Percentiles rank a stretch among this genome's conserved stretches.
Conservation (phyloP, 1,140 invertebrate genomes). For the Saccostrea cuccullata region DNA sequence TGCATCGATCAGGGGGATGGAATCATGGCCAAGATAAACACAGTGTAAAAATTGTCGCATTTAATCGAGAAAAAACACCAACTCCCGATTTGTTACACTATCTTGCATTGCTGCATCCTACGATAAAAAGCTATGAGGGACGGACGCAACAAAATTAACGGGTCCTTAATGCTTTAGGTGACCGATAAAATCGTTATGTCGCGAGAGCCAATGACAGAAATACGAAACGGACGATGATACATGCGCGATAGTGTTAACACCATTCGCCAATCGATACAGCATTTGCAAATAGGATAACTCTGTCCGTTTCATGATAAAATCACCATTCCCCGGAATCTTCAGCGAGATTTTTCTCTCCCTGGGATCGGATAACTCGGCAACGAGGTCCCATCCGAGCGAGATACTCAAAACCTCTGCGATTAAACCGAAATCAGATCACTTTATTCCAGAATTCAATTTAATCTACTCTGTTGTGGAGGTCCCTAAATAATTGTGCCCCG, state of each 20-base stretch:
- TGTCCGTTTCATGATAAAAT: slow-evolving; percentile 51
- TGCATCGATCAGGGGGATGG: background rate
- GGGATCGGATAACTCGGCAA: slow-evolving; percentile 53
- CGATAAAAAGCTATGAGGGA: slow-evolving; percentile 20
- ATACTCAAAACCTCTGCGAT: slow-evolving; percentile 49
- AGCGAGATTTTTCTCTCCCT: slow-evolving; percentile 40
- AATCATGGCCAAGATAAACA: slow-evolving; percentile 8
- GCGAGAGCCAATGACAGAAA: slow-evolving; percentile 51
- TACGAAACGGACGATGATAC: slow-evolving; percentile 54
- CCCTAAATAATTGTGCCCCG: slow-evolving; percentile 57
- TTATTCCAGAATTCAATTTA: slow-evolving; percentile 56
- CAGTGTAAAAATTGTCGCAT: slow-evolving; percentile 14
- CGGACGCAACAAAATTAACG: slow-evolving; percentile 48
- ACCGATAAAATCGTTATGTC: slow-evolving; percentile 55
- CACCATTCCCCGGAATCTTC: slow-evolving; percentile 40
- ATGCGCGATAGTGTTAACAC: slow-evolving; percentile 50
- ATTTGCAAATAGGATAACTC: slow-evolving; percentile 51
- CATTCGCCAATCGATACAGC: slow-evolving; percentile 52
- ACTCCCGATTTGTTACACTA: background rate
- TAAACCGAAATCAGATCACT: slow-evolving; percentile 58
- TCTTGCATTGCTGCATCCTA: slow-evolving; percentile 12
- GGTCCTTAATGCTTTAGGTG: slow-evolving; percentile 52
- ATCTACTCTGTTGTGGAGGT: slow-evolving; percentile 51
- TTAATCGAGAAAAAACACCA: slow-evolving; percentile 18
- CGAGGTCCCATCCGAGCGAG: slow-evolving; percentile 45